phyloP scores from a whole-genome alignment of 2,113 vertebrate genomes.

The Microtus oregoni region DNA sequence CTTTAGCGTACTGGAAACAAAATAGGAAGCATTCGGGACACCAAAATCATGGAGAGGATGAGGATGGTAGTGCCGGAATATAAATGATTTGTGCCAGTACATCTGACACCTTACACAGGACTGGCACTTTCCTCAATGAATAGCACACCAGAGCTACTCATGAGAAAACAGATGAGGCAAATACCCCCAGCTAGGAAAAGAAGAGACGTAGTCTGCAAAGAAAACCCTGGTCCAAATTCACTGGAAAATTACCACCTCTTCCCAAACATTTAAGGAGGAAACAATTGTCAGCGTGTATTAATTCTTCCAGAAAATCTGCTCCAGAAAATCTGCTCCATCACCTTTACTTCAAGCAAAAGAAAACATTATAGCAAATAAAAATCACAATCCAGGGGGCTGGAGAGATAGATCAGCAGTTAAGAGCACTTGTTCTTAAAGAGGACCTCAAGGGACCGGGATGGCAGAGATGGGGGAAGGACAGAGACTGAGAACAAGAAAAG shows the following conservation, averaged over 20 bases:
- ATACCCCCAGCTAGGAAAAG: accelerated
- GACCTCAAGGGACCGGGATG: not conserved
- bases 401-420: not conserved
- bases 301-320: not conserved
- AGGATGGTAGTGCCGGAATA: not conserved
- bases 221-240: not conserved
- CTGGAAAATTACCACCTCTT: not conserved
- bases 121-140: too few relatives aligned
- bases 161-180: accelerated
- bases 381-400: accelerated
- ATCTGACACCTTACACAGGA: too few relatives aligned
- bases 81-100: too few relatives aligned
- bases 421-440: not conserved
- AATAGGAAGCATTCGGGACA: not conserved
- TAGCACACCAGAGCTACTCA: accelerated
- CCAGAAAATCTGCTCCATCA: not conserved
- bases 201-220: not conserved
- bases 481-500: too few relatives aligned
- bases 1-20: not conserved
- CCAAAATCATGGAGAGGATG: not conserved
- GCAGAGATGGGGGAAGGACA: too few relatives aligned
- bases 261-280: not conserved
- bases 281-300: too few relatives aligned
- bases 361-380: too few relatives aligned
- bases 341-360: too few relatives aligned